Evolutionary conservation across 2,797 vertebrate species (phyloP), one percentile per base, ranked within the genome.

Genomic region (Muscicapa striata): DNA sequence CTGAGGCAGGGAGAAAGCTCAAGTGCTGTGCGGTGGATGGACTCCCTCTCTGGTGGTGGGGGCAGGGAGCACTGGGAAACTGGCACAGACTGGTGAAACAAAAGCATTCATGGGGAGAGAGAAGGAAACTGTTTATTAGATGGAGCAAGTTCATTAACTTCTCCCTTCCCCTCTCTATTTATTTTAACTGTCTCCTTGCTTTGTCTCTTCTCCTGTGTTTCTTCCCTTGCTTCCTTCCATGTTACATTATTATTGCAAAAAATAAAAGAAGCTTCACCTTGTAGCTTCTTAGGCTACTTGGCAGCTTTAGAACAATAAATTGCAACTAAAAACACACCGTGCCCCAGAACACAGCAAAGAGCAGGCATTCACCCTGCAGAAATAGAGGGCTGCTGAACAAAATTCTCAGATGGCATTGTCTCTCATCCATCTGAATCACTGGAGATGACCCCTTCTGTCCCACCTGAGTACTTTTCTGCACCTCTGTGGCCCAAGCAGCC

Each of bases 41-140:
- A 59, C 23, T 36, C 9, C 2, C 19, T 86, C 51, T 11, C 20
- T 3, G 0, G 15, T 4, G 4, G 13, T 41, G 45, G 48, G 66
- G 76, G 54, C 34, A 83, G 75, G 32, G 64, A 93, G 54, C 38
- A 15, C 57, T 0, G 0, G 29, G 58, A 72, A 89, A 68, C 55
- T 8, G 14, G 34, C 10, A 6, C 0, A 2, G 49, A 49, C 59
- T 89, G 66, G 40, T 64, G 36, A 92, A 90, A 93, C 55, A 84
- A 43, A 68, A 90, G 24, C 13, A 8, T 66, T 95, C 73, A 69
- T 36, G 55, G 2, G 5, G 45, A 36, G 27, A 77, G 54, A 89
- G 85, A 88, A 90, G 45, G 87, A 94, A 94, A 86, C 57, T 43
- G 59, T 92, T 93, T 91, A 90, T 95, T 95, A 84, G 89, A 70